Percentiles rank a stretch among this genome's conserved stretches.
phyloP scores from a whole-genome alignment of 2,113 vertebrate genomes.

The Caretta caretta region DNA sequence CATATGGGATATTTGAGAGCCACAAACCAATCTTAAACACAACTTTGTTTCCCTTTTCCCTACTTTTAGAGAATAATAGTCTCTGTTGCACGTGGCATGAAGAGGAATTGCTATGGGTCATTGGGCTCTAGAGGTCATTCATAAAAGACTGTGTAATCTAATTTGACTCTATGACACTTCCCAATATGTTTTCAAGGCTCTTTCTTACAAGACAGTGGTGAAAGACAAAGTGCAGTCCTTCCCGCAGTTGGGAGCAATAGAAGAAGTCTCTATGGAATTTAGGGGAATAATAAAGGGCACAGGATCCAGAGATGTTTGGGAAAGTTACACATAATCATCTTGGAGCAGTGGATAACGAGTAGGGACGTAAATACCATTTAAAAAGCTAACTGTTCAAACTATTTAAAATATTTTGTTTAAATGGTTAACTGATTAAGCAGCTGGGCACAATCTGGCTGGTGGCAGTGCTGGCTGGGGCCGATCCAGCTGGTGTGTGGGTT shows the following conservation, averaged over 20 bases:
- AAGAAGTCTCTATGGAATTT: neutral
- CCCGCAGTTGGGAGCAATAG: neutral
- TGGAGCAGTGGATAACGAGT: neutral
- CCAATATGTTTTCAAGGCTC: neutral
- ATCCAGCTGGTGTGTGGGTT: no score
- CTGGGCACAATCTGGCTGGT: no score
- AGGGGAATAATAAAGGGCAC: neutral
- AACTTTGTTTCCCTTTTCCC: neutral
- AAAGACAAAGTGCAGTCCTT: slow-evolving; percentile 28
- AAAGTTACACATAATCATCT: neutral
- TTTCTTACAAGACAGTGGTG: neutral
- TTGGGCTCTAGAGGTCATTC: neutral
- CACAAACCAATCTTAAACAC: neutral
- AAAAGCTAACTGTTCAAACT: no score
- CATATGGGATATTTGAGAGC: neutral
- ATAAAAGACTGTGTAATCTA: neutral
- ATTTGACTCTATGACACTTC: neutral
- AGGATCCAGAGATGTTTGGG: neutral
- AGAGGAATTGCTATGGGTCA: neutral
- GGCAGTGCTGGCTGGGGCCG: no score
- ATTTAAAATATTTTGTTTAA: no score
- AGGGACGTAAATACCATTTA: no score
- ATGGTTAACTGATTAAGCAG: no score
- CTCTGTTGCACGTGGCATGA: neutral
- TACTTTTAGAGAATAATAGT: neutral